Conservation (phyloP, 1,140 invertebrate species). For the Whitmania pigra region DNA sequence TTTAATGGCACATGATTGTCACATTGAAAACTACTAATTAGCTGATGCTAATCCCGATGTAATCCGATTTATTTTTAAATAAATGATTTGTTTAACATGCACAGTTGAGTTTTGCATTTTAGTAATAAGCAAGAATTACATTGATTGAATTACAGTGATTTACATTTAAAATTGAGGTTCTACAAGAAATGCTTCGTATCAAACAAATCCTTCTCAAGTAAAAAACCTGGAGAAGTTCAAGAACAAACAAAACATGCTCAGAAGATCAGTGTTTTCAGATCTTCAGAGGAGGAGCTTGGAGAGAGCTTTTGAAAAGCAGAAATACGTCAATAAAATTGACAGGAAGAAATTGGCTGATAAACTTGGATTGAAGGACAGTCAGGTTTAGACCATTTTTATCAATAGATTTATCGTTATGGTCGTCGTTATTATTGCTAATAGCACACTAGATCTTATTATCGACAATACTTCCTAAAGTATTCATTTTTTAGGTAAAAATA, state of each 20-base stretch:
- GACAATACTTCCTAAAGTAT: neutral
- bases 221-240: constrained; percentile 10
- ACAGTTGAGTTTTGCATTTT: too few species aligned
- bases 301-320: constrained; percentile 8
- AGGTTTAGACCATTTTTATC: constrained; percentile 38
- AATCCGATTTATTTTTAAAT: too few species aligned
- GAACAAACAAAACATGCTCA: constrained; percentile 7
- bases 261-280: constrained; percentile 13
- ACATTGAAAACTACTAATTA: too few species aligned
- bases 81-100: too few species aligned
- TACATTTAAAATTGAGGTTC: too few species aligned
- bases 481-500: constrained; percentile 9
- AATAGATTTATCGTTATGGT: too few species aligned
- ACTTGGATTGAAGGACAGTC: constrained; percentile 71
- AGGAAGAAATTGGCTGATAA: constrained; percentile 82
- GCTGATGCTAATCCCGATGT: too few species aligned
- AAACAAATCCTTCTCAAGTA: neutral
- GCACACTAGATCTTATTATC: neutral
- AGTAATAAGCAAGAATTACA: too few species aligned
- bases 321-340: constrained; percentile 85
- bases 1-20: too few species aligned
- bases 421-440: neutral
- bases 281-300: constrained; percentile 13
- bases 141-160: too few species aligned
- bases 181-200: too few species aligned